Evolutionary conservation across 2,888 invertebrate species (phyloP).

Genomic region (Crioceris asparagi): DNA sequence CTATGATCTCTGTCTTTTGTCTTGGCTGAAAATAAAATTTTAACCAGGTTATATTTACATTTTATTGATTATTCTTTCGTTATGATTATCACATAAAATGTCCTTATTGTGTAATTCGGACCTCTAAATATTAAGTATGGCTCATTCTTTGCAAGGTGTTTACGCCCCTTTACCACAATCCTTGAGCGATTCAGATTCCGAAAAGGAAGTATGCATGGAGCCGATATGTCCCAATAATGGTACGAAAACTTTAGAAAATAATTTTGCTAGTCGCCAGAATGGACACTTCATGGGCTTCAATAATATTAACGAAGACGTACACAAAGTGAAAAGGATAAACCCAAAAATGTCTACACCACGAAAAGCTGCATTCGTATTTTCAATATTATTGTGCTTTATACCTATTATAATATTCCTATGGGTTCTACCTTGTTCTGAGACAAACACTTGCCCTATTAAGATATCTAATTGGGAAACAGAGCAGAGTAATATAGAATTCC

Average conservation of each 20-base stretch:
- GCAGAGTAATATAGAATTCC: constrained; percentile 57
- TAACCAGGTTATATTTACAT: no score
- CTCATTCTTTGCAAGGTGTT: constrained; percentile 41
- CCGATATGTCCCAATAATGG: constrained; percentile 21
- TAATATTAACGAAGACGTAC: constrained; percentile 22
- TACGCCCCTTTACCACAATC: constrained; percentile 71
- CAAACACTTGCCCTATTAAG: constrained; percentile 54
- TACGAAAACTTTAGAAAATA: constrained; percentile 18
- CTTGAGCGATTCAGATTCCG: constrained; percentile 64
- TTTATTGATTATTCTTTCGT: no score
- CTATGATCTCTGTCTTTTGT: no score
- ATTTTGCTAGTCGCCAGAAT: constrained; percentile 18
- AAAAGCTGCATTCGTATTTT: constrained; percentile 56
- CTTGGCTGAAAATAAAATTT: no score
- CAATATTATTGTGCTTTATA: constrained; percentile 58
- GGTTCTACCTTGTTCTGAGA: constrained; percentile 64
- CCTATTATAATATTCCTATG: constrained; percentile 65
- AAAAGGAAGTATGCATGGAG: constrained; percentile 50
- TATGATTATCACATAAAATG: no score
- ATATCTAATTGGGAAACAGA: constrained; percentile 59
- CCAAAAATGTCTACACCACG: constrained; percentile 53
- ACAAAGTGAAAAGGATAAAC: constrained; percentile 23
- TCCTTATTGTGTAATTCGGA: no score
- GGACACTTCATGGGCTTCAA: constrained; percentile 20
- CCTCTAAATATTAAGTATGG: constrained; percentile 19